Base-by-base conservation (phyloP, 1,140 invertebrate species). In the Condylostylus longicornis region DNA sequence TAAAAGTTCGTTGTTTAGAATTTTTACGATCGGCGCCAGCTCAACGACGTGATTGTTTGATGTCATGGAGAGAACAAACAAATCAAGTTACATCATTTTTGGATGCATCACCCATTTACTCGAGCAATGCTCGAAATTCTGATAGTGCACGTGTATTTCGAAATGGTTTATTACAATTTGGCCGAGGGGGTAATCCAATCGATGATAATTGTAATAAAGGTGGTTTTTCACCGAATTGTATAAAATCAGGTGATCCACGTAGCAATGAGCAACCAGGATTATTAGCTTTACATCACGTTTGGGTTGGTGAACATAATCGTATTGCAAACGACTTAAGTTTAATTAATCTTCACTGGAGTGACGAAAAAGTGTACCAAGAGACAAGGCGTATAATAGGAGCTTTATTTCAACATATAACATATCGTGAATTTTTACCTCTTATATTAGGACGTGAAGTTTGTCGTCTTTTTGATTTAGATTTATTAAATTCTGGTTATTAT, bases 101-200 rank as follows among this genome's bases (percentile, higher is more conserved):
- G 13, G 93, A 97, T 53, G 90, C 72, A 2, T 96, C 90, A 0
- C 81, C 79, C 18, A 72, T 97, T 7, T 97, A 97, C 55, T 88
- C 87, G 29, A 93, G 81, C 54, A 82, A 76, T 29, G 72, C 77
- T 12, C 70, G 76, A 29, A 77, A 82, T 33, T 77, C 82, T 1
- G 75, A 83, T 40, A 73, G 71, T 41, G 64, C 85, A 0, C 58
- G 83, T 29, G 54, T 79, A 2, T 82, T 80, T 47, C 70, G 75
- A 27, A 75, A 75, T 50, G 80, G 81, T 65, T 61, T 77, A 49
- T 54, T 82, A 12, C 68, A 77, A 44, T 82, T 79, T 49, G 79
- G 78, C 0, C 65, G 70, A 27, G n/a, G n/a, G n/a, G 63, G 74
- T 1, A 67, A 72, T 42, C 67, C 70, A 14, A 65, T 67, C 2